phyloP scores from a whole-genome alignment of 2,797 vertebrate genomes.

The Synanceia verrucosa region DNA sequence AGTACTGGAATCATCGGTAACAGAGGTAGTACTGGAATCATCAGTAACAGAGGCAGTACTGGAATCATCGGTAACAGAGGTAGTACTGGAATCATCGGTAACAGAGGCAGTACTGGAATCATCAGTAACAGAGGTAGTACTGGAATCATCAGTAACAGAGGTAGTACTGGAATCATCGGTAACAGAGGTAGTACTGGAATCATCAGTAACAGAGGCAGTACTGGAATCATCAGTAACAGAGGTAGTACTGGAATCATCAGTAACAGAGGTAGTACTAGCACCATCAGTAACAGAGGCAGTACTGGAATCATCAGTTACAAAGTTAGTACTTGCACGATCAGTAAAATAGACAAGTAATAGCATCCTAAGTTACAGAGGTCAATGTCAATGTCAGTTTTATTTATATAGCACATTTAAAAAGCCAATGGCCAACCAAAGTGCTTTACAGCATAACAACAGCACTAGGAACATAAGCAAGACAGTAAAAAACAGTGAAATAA shows the following conservation, averaged over 20 bases:
- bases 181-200: neutral
- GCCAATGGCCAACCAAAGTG: too few species aligned
- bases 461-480: too few species aligned
- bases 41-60: neutral
- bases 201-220: fast-evolving
- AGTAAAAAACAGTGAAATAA: too few species aligned
- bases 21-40: neutral
- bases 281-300: neutral
- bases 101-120: neutral
- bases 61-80: too few species aligned
- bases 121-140: neutral
- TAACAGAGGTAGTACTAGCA: neutral
- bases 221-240: neutral
- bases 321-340: neutral
- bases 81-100: neutral
- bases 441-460: too few species aligned
- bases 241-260: neutral
- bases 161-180: too few species aligned
- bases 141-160: neutral
- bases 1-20: neutral
- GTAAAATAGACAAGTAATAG: too few species aligned
- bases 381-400: too few species aligned
- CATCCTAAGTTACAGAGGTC: neutral
- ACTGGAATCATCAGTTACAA: neutral
- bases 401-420: too few species aligned